Conservation (phyloP, 2,888 invertebrate genomes). For the Plebejus argus region DNA sequence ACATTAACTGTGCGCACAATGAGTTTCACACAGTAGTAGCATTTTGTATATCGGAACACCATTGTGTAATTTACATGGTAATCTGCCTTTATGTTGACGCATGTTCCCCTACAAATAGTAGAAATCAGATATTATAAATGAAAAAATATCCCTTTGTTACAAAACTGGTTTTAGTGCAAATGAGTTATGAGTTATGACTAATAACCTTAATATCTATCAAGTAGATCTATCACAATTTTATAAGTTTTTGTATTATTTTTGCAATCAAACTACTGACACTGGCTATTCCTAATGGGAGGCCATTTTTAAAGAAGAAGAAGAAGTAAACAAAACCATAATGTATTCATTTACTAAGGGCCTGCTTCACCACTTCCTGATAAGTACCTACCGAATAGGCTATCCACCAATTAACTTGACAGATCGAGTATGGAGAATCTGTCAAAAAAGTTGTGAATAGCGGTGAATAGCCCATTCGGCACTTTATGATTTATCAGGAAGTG, state of each 20-base stretch:
- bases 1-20: slow-evolving; percentile 93
- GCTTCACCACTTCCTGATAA: too few relatives aligned
- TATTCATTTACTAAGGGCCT: background rate
- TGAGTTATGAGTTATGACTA: slow-evolving; percentile 24
- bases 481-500: too few relatives aligned
- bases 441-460: too few relatives aligned
- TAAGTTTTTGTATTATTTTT: background rate
- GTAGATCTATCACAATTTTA: too few relatives aligned
- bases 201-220: background rate
- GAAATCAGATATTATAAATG: background rate
- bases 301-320: too few relatives aligned
- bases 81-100: slow-evolving; percentile 87
- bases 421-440: too few relatives aligned
- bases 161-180: background rate
- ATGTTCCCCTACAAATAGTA: slow-evolving; percentile 80
- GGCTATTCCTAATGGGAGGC: too few relatives aligned
- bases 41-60: slow-evolving; percentile 86
- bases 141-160: background rate
- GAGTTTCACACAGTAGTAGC: slow-evolving; percentile 92
- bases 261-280: too few relatives aligned
- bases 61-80: slow-evolving; percentile 92
- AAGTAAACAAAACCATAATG: background rate
- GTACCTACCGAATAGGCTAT: too few relatives aligned
- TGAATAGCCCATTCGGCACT: too few relatives aligned
- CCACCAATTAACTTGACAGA: too few relatives aligned